phyloP scores from a whole-genome alignment of 2,888 invertebrate species.

The Oscheius sp. region DNA sequence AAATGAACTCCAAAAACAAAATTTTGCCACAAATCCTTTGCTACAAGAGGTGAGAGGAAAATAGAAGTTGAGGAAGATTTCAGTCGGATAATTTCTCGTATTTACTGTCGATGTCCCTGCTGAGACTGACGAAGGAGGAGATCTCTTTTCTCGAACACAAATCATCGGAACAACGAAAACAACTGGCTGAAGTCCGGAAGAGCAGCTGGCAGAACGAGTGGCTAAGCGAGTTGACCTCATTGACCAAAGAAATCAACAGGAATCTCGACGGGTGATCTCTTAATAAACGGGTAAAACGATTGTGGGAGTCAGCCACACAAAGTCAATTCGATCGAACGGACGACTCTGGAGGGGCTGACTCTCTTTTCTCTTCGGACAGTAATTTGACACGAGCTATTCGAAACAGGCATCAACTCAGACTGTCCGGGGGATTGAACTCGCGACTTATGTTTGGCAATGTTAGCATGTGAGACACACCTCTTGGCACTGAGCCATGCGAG shows the following conservation, averaged over 20 bases:
- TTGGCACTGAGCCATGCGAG: not conserved
- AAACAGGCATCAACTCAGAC: conserved; percentile 15
- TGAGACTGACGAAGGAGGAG: conserved; percentile 46
- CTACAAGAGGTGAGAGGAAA: too few species aligned
- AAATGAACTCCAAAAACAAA: conserved; percentile 25
- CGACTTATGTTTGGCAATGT: too few species aligned
- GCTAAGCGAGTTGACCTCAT: conserved; percentile 35
- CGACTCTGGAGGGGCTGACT: not conserved
- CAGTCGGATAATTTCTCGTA: conserved; percentile 43
- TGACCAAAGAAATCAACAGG: not conserved
- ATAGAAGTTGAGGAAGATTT: not conserved
- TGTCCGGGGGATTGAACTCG: conserved; percentile 19
- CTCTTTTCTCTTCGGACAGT: conserved; percentile 20
- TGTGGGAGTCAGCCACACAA: not conserved
- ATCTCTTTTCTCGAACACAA: conserved; percentile 27
- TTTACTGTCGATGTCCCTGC: conserved; percentile 47
- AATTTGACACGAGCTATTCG: conserved; percentile 5
- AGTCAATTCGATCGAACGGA: too few species aligned
- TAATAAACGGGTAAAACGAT: not conserved
- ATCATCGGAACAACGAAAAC: conserved; percentile 8
- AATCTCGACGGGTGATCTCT: not conserved
- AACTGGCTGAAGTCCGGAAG: conserved; percentile 27
- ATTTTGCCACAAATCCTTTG: conserved; percentile 35
- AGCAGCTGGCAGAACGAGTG: conserved; percentile 41
- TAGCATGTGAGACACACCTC: too few species aligned